Base-by-base conservation (phyloP, 2,113 vertebrate genomes). In the Donacobius atricapilla region DNA sequence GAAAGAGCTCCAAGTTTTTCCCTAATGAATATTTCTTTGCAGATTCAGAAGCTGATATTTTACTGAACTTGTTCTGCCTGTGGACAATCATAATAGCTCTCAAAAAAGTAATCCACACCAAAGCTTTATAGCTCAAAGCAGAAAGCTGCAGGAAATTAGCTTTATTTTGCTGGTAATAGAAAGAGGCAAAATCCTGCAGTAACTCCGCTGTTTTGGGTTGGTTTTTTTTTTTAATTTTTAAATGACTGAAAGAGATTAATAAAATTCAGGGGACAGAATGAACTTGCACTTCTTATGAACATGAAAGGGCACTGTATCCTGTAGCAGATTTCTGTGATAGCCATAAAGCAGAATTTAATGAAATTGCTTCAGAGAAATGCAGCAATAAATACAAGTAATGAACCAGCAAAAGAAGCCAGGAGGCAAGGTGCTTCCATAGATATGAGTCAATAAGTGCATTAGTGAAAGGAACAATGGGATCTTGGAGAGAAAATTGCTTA, bases 91-190 rank as follows among this genome's bases (percentile, higher is more conserved):
- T 87, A 93, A 96, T 87, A 86, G 79, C 64, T 90, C 90, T 93
- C 81, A 83, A 45, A 95, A 96, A 94, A 89, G 51, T 77, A 96
- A 91, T 88, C 75, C 50, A 78, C 77, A 87, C 63, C 42, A 93
- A 85, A 89, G 85, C 72, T 95, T 93, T 88, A 64, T 53, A 94
- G n/a, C 48, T 89, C 84, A 90, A 93, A 84, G 83, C 18, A 90
- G n/a, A 93, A 89, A 91, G 60, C 69, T 95, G 47, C 53, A 93
- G 90, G 85, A 96, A 97, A 96, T 93, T 81, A 93, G 31, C 25
- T 94, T 90, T 94, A 92, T 81, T 95, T 93, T 94, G 58, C 57
- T 84, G 31, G 66, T 96, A 96, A 92, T 87, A 69, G 85, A 84
- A 88, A 81, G 42, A 94, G 25, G n/a, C 20, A 93, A 90, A 92